These are phyloP conservation scores for Okapia johnstoni DNA, from an alignment of 2,113 vertebrate genomes.

Conservation along the genomic window DNA sequence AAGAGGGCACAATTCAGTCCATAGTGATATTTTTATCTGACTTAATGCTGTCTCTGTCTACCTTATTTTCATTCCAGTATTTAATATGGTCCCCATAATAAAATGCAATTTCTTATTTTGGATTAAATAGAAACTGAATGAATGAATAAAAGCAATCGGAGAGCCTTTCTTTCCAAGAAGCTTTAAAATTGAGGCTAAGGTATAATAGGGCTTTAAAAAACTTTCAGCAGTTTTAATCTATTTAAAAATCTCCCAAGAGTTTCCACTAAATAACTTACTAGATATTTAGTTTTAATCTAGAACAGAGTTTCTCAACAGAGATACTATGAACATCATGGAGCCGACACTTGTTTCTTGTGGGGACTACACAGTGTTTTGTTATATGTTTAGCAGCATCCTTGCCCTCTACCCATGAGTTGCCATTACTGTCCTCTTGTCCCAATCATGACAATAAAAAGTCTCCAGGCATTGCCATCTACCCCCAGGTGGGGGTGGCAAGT, in stretches of 20 bases:
- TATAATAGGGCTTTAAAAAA: neutral
- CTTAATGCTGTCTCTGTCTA: neutral
- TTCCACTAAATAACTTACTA: neutral
- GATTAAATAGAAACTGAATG: conserved; percentile 9
- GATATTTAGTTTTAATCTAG: neutral
- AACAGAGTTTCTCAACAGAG: neutral
- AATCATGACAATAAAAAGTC: neutral
- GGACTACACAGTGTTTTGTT: neutral
- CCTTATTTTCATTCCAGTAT: neutral
- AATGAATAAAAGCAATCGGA: conserved; percentile 18
- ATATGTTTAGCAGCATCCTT: neutral
- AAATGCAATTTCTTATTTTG: neutral
- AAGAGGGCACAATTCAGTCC: neutral
- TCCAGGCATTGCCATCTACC: neutral
- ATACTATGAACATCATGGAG: neutral
- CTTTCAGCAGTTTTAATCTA: neutral
- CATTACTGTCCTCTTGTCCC: neutral
- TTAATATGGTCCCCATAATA: neutral
- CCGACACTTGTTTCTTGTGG: neutral
- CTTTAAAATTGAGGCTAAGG: neutral
- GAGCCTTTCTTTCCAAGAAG: neutral
- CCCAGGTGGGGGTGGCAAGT: neutral
- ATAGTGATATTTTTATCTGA: neutral
- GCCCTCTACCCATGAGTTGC: neutral
- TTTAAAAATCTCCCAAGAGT: conserved; percentile 13